Base-by-base conservation (phyloP, 2,888 invertebrate species). In the Tetrapedia diversipes region DNA sequence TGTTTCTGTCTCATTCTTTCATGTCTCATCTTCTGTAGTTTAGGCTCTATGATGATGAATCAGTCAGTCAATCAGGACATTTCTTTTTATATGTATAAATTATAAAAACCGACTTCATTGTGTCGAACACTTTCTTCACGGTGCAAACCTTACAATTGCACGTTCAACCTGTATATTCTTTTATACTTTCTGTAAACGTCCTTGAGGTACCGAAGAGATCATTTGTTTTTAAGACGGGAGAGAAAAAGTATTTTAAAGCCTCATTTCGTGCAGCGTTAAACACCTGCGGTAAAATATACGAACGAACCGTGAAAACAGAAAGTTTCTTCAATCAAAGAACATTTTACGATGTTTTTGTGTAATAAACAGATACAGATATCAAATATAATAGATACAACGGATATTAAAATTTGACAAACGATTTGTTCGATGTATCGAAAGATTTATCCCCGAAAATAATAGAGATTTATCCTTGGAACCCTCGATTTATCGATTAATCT, bases 111-210 rank as follows among this genome's bases (percentile, higher is more conserved):
- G n/a, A n/a, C n/a, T n/a, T n/a, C 22, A 19, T 11, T 22, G 39
- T 41, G 29, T 19, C 47, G 14, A 43, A 63, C 24, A 10, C 41
- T 53, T 64, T 41, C 53, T 41, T 64, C n/a, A n/a, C n/a, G n/a
- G n/a, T 53, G 41, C 22, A 7, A 41, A 53, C 22, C 19, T 22
- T 27, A 29, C 24, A 43, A 14, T n/a, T 43, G 19, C 32, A 10
- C 1, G 2, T 4, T 19, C 4, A 1, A 32, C 19, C n/a, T n/a
- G n/a, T n/a, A n/a, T n/a, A n/a, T 47, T 24, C 6, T 6, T 22
- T n/a, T 7, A 14, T 24, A 24, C 16, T 24, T 37, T 56, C 51
- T 16, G 14, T 29, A 19, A 10, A 63, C 22, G 19, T 22, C 6
- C n/a, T 27, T 24, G n/a, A 47, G 32, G 11, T 16, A 34, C 16